Percentiles rank a stretch among this genome's conserved stretches.
phyloP scores from a whole-genome alignment of 2,797 vertebrate species.

The Pseudochaenichthys georgianus region DNA sequence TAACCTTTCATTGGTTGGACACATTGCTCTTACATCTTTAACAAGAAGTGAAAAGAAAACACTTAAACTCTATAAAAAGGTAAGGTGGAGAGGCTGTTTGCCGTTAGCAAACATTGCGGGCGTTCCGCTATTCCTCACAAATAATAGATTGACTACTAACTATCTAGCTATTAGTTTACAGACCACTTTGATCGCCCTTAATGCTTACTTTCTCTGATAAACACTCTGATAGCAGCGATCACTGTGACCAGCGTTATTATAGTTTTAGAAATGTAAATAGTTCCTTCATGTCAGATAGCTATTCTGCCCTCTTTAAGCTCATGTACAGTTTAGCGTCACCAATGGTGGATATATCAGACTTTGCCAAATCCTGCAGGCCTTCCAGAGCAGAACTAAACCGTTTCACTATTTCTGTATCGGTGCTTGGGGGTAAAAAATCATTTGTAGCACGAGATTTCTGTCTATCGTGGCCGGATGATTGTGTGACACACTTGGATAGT shows the following conservation, averaged over 20 bases:
- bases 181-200: background rate
- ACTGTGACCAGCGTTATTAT: background rate
- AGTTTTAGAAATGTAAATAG: constrained; percentile 3
- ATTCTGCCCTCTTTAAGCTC: constrained; percentile 20
- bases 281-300: constrained; percentile 6
- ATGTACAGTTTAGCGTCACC: constrained; percentile 7
- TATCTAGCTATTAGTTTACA: background rate
- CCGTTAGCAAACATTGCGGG: constrained; percentile 17
- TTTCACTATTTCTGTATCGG: background rate
- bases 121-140: background rate
- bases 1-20: background rate
- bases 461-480: background rate
- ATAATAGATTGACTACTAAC: background rate
- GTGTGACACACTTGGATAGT: background rate
- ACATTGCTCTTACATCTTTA: background rate
- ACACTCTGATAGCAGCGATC: background rate
- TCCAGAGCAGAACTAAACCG: constrained; percentile 24
- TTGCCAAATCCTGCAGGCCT: constrained; percentile 32
- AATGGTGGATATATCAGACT: constrained; percentile 17
- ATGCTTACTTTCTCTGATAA: background rate
- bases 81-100: background rate
- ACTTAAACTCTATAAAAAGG: too few relatives aligned
- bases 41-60: background rate
- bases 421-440: background rate
- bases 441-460: background rate